Evolutionary conservation across 1,140 invertebrate species (phyloP).

Genomic region (Calliphora vicina): DNA sequence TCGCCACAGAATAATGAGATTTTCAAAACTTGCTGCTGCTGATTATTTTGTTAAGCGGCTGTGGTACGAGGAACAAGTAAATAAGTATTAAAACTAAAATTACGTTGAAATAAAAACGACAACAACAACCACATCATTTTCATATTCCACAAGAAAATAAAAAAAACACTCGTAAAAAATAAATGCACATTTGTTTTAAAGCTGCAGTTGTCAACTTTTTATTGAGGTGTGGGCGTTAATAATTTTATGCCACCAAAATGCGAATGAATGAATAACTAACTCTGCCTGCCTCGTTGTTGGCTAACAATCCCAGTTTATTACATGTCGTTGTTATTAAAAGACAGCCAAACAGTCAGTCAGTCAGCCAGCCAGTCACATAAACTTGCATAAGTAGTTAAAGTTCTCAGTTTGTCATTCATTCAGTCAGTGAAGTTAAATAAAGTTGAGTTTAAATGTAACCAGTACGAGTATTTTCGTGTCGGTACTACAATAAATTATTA

Average conservation of each 20-base stretch:
- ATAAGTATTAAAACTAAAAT: background rate
- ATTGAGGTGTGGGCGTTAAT: slow-evolving; percentile 9
- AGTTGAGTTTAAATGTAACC: background rate
- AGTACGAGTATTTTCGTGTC: background rate
- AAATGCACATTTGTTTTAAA: slow-evolving; percentile 11
- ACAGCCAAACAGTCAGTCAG: background rate
- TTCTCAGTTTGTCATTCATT: background rate
- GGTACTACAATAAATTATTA: background rate
- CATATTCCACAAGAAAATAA: background rate
- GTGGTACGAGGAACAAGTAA: too few species aligned
- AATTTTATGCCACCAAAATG: background rate
- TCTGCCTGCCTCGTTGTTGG: background rate
- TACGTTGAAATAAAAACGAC: background rate
- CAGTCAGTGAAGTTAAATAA: background rate
- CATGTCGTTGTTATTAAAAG: background rate
- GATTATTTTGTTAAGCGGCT: background rate
- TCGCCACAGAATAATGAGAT: background rate
- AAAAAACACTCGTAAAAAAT: background rate
- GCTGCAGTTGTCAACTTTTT: background rate
- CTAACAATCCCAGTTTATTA: slow-evolving; percentile 9
- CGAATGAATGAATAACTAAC: too few species aligned
- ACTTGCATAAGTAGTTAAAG: too few species aligned
- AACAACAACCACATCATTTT: background rate
- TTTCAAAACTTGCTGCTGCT: background rate
- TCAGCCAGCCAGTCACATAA: background rate